Base-by-base conservation (phyloP, 2,797 vertebrate genomes). In the Sebastes hubbsi region DNA sequence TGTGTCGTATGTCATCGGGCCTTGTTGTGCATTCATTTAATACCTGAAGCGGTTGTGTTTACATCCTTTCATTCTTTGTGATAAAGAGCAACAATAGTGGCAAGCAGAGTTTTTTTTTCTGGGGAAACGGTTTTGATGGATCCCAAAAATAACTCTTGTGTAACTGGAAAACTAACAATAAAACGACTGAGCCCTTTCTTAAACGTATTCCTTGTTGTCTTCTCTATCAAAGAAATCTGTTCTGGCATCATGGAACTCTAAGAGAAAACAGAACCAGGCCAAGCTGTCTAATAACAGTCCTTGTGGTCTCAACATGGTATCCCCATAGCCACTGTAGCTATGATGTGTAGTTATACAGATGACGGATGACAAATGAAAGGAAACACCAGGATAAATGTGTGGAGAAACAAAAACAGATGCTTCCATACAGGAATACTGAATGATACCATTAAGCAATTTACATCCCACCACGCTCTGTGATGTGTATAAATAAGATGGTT, bases 31-130 rank as follows among this genome's bases (percentile, higher is more conserved):
- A 29, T 64, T 62, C 10, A 46, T 54, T 63, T 62, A 30, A 79
- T 20, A 55, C 22, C 58, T 46, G 3, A 62, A 52, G 16, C 18
- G 42, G 42, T 34, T 62, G 52, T 46, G 29, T 68, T 55, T 56
- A 58, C 16, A n/a, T 71, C 49, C 32, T 77, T n/a, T 63, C 18
- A 81, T 72, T 72, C 32, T 60, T 13, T 65, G 42, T 55, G 32
- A 64, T 58, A 11, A 56, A 22, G 4, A 64, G 25, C 59, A 52
- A 63, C 69, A 72, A 22, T 27, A 2, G 14, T 3, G 30, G 27
- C 8, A 64, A 62, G 27, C 42, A 8, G 1, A 38, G 13, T 0
- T 38, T 38, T 38, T 38, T 38, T 38, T 36, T 36, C 27, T 3
- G 3, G 36, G 11, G 18, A 56, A 24, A 46, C 20, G 5, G 5